These are phyloP conservation scores for Alosa alosa DNA, from an alignment of 2,113 vertebrate genomes.

Conservation along the genomic window DNA sequence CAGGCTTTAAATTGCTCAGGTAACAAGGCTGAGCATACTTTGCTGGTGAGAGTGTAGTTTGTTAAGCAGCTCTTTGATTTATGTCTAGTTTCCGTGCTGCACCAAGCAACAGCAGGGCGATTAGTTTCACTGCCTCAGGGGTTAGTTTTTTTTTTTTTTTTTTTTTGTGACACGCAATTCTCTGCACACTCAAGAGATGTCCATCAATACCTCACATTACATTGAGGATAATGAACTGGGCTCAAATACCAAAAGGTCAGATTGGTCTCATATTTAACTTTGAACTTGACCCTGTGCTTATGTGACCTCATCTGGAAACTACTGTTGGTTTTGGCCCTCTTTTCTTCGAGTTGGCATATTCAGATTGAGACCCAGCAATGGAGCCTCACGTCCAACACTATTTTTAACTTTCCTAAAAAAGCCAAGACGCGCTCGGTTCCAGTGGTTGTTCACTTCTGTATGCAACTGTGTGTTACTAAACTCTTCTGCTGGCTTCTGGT, in stretches of 20 bases:
- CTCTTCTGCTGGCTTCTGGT: not conserved
- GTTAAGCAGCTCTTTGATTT: not conserved
- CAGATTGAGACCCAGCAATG: not conserved
- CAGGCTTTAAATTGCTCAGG: not conserved
- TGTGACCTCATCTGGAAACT: not conserved
- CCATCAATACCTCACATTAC: not conserved
- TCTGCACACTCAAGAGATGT: not conserved
- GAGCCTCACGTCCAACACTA: not conserved
- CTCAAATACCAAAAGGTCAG: not conserved
- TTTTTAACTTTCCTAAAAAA: not conserved
- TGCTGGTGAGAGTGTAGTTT: not conserved
- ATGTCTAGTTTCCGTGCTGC: not conserved
- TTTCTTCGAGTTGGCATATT: not conserved
- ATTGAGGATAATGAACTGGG: not conserved
- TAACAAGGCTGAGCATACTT: not conserved
- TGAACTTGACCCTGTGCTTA: not conserved
- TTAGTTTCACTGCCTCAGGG: not conserved
- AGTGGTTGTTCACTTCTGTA: not conserved
- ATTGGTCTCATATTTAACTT: not conserved
- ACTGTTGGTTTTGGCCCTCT: not conserved
- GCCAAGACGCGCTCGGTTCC: not conserved
- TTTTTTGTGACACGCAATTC: not conserved
- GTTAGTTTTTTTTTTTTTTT: not conserved
- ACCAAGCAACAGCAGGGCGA: not conserved
- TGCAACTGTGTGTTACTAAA: not conserved